These are phyloP conservation scores for Spea hammondii DNA, from an alignment of 2,797 vertebrate genomes.

Conservation along the genomic window DNA sequence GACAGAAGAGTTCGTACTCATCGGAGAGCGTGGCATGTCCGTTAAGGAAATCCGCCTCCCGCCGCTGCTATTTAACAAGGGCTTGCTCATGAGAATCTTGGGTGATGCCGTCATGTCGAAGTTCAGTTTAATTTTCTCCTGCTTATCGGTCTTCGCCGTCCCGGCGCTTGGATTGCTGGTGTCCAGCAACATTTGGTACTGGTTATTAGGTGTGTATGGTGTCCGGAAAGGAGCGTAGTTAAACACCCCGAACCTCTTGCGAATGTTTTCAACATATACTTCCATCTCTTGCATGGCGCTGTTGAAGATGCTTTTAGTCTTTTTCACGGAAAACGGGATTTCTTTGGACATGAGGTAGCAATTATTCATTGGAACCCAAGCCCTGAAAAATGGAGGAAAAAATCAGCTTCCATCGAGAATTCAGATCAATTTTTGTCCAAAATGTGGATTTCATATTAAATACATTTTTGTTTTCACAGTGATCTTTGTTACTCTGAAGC, in stretches of 20 bases:
- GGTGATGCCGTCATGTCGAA: conserved; percentile 95
- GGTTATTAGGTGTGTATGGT: conserved; percentile 94
- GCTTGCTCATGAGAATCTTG: conserved; percentile 90
- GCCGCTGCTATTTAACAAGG: conserved; percentile 76
- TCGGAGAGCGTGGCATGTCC: conserved; percentile 94
- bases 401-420: conserved; percentile 14
- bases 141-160: conserved; percentile 87
- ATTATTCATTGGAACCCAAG: conserved; percentile 98
- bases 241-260: conserved; percentile 92
- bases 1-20: conserved; percentile 96
- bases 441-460: no score
- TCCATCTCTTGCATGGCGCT: conserved; percentile 99
- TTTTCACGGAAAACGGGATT: conserved; percentile 99
- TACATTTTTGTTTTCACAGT: no score
- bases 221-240: conserved; percentile 98
- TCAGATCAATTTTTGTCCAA: no score
- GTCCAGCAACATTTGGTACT: conserved; percentile 94
- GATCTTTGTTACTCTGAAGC: no score
- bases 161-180: conserved; percentile 86
- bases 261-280: conserved; percentile 96
- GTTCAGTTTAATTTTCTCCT: conserved; percentile 92
- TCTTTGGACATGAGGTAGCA: conserved; percentile 99
- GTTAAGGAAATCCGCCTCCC: conserved; percentile 86
- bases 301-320: conserved; percentile 99
- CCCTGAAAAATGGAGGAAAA: conserved; percentile 69